phyloP scores from a whole-genome alignment of 2,888 invertebrate species.

The Cremastobaeus sp. region DNA sequence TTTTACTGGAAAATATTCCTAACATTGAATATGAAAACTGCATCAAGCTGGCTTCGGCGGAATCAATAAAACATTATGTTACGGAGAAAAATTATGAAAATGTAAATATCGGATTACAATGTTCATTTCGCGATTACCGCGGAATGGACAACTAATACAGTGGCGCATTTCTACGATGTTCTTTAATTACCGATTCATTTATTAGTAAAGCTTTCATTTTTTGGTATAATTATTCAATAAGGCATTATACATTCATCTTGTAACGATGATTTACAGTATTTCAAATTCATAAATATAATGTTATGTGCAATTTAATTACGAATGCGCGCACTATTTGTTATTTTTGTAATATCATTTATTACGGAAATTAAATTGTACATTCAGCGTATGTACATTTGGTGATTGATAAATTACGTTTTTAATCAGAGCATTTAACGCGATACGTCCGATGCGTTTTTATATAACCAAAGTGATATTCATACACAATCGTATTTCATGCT shows the following conservation, averaged over 20 bases:
- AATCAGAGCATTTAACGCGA: constrained; percentile 18
- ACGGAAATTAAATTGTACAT: constrained; percentile 20
- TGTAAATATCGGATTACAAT: constrained; percentile 15
- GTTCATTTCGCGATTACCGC: constrained; percentile 21
- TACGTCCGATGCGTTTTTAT: constrained; percentile 39
- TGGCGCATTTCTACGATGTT: constrained; percentile 13
- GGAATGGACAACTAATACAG: constrained; percentile 10
- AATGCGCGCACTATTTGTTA: constrained; percentile 22
- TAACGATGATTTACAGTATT: constrained; percentile 36
- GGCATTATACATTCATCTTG: constrained; percentile 36
- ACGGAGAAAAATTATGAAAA: constrained; percentile 21
- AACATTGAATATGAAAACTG: no score
- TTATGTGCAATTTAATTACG: constrained; percentile 32
- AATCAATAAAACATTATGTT: constrained; percentile 20
- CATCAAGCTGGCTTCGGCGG: no score
- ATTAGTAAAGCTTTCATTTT: constrained; percentile 21
- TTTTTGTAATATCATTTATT: constrained; percentile 37
- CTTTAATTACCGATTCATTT: constrained; percentile 34
- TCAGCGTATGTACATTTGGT: constrained; percentile 15
- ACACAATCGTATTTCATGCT: constrained; percentile 37
- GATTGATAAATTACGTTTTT: constrained; percentile 34
- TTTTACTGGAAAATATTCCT: no score
- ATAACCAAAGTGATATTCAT: constrained; percentile 35
- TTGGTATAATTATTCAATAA: constrained; percentile 27
- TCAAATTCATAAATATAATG: constrained; percentile 31